Conservation (phyloP, 1,140 invertebrate genomes). For the Brachionus sp. region DNA sequence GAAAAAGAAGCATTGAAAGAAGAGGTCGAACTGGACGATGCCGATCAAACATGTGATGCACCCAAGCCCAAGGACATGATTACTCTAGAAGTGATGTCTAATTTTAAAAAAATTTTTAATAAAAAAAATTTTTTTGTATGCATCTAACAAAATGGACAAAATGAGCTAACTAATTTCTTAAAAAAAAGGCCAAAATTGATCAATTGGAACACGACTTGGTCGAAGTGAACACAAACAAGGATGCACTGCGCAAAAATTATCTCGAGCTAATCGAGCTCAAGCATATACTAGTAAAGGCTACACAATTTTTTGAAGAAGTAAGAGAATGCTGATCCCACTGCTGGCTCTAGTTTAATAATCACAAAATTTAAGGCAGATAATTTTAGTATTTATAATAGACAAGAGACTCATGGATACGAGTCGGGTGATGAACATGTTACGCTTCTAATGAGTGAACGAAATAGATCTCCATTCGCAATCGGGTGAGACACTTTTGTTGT, state of each 20-base stretch:
- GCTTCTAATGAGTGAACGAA: slow-evolving; percentile 4
- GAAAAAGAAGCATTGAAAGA: slow-evolving; percentile 94
- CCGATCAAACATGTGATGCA: slow-evolving; percentile 85
- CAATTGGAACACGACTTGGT: slow-evolving; percentile 56
- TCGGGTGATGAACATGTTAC: slow-evolving; percentile 18
- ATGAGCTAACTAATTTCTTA: slow-evolving; percentile 1
- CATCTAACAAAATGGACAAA: not conserved
- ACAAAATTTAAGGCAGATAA: slow-evolving; percentile 46
- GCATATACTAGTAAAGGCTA: slow-evolving; percentile 87
- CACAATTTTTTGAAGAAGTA: slow-evolving; percentile 83
- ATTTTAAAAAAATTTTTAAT: not conserved
- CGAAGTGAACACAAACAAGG: slow-evolving; percentile 80
- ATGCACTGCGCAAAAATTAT: slow-evolving; percentile 86
- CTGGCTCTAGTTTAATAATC: not conserved
- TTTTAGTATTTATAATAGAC: slow-evolving; percentile 39
- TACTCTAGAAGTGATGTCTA: slow-evolving; percentile 76
- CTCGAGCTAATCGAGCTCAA: slow-evolving; percentile 86
- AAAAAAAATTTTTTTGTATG: slow-evolving; percentile 42
- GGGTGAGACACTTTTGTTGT: slow-evolving; percentile 7
- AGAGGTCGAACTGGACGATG: slow-evolving; percentile 77
- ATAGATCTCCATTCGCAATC: slow-evolving; percentile 37
- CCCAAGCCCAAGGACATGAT: slow-evolving; percentile 94
- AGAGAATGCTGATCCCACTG: not conserved
- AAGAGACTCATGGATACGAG: not conserved
- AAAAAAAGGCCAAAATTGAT: slow-evolving; percentile 54